Conservation (phyloP, 2,888 invertebrate species). For the Gastrophysa polygoni region DNA sequence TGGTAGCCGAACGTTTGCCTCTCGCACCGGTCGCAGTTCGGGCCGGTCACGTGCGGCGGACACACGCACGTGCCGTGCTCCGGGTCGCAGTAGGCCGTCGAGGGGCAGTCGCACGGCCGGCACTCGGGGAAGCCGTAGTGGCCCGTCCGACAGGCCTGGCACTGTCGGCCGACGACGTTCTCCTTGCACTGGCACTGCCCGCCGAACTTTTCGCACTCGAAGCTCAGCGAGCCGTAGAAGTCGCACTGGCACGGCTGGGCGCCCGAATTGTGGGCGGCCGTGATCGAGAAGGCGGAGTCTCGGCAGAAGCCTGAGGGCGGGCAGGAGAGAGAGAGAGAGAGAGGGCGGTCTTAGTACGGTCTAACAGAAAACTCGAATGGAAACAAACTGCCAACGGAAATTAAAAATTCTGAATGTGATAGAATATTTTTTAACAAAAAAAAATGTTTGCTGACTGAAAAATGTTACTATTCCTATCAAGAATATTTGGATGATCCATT, state of each 20-base stretch:
- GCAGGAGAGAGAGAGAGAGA: background rate
- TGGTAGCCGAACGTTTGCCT: slow-evolving; percentile 91
- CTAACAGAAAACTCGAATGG: no score
- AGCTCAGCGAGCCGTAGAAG: slow-evolving; percentile 82
- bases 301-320: slow-evolving; percentile 77
- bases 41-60: slow-evolving; percentile 88
- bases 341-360: no score
- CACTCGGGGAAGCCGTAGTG: slow-evolving; percentile 97
- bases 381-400: no score
- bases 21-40: slow-evolving; percentile 87
- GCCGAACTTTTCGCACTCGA: slow-evolving; percentile 91
- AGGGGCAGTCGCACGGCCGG: slow-evolving; percentile 84
- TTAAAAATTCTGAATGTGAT: no score
- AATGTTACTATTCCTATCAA: no score
- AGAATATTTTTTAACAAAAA: no score
- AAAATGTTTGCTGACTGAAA: no score
- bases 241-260: slow-evolving; percentile 90
- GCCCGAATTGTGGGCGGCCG: slow-evolving; percentile 93
- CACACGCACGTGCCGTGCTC: slow-evolving; percentile 82
- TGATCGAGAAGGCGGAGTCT: slow-evolving; percentile 90
- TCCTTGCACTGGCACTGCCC: slow-evolving; percentile 94
- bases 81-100: slow-evolving; percentile 80
- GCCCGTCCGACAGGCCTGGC: slow-evolving; percentile 83
- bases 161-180: slow-evolving; percentile 91
- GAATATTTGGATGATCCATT: no score